A percentile compares a stretch with the other conserved stretches of the same genome.
Evolutionary conservation across 1,140 invertebrate genomes (phyloP).

Genomic region (Vanessa atalanta): DNA sequence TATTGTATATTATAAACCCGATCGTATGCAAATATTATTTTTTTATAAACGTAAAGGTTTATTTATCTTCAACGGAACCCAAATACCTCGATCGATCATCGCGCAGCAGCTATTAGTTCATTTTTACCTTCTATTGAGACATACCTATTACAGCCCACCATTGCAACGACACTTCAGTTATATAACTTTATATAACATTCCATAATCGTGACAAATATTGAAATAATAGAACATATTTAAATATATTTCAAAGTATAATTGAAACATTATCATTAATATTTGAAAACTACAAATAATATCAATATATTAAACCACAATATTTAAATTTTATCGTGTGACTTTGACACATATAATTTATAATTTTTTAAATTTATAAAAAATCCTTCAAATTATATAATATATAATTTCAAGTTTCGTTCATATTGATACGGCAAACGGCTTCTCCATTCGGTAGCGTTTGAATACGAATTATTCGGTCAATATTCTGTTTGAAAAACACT

Average conservation of each 20-base stretch:
- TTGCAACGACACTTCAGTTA: neutral
- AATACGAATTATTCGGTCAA: neutral
- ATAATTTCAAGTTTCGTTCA: too few species aligned
- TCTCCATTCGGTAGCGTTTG: too few species aligned
- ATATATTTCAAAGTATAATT: too few species aligned
- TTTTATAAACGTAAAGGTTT: neutral
- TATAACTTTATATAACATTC: neutral
- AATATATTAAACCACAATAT: neutral
- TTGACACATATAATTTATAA: too few species aligned
- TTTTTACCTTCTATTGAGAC: constrained; percentile 10
- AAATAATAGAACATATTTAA: neutral
- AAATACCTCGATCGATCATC: constrained; percentile 16
- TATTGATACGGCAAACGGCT: too few species aligned
- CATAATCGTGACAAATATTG: too few species aligned
- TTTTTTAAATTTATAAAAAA: too few species aligned
- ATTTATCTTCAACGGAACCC: constrained; percentile 2
- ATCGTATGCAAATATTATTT: too few species aligned
- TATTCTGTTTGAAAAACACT: neutral
- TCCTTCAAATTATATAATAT: too few species aligned
- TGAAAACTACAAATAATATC: too few species aligned
- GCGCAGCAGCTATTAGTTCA: constrained; percentile 19
- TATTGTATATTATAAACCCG: too few species aligned
- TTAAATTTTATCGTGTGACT: neutral
- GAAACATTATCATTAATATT: too few species aligned
- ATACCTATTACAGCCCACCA: neutral